Conservation (phyloP, 2,888 invertebrate species). For the Slavum lentiscoides region DNA sequence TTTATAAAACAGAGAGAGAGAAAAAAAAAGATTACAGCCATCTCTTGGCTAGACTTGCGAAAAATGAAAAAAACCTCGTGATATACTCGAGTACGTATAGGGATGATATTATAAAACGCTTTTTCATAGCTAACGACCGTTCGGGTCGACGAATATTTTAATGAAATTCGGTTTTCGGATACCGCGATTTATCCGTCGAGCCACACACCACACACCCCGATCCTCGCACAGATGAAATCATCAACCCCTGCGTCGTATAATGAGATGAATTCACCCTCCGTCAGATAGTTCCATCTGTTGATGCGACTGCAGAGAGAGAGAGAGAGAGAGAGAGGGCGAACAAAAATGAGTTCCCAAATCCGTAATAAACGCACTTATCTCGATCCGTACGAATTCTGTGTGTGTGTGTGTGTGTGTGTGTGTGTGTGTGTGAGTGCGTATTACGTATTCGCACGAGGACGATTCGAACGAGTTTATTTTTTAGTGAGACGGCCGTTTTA, state of each 20-base stretch:
- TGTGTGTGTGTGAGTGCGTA: too few species aligned
- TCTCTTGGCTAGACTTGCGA: too few species aligned
- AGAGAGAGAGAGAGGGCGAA: too few species aligned
- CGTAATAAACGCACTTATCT: neutral
- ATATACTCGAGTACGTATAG: neutral
- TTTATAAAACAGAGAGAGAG: too few species aligned
- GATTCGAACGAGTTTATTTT: neutral
- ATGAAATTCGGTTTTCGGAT: constrained; percentile 27
- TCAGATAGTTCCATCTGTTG: neutral
- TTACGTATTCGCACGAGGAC: neutral
- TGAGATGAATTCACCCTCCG: neutral
- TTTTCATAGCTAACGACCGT: constrained; percentile 33
- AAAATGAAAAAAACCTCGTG: neutral
- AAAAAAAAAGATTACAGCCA: too few species aligned
- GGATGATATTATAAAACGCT: neutral
- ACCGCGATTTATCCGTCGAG: constrained; percentile 23
- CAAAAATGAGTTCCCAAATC: neutral
- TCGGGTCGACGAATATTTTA: constrained; percentile 22
- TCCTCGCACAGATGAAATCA: neutral
- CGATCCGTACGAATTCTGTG: neutral
- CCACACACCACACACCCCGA: neutral
- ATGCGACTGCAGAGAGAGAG: neutral
- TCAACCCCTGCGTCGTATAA: constrained; percentile 3
- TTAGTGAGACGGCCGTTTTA: neutral
- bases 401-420: too few species aligned